These are phyloP conservation scores for Micrasema longulum DNA, from an alignment of 1,140 invertebrate genomes.

Conservation along the genomic window DNA sequence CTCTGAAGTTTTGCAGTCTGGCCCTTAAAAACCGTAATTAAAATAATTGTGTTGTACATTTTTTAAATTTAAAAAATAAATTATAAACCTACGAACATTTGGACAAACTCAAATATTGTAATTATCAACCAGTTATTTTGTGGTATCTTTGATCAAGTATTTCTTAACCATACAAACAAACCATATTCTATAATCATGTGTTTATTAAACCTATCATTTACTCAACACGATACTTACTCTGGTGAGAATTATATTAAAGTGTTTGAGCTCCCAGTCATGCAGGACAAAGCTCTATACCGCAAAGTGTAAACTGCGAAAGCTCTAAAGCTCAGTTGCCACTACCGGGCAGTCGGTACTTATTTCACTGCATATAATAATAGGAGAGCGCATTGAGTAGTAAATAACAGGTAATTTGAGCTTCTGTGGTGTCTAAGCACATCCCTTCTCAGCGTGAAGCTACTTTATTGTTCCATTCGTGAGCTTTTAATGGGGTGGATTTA, in stretches of 20 bases:
- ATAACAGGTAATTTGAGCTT: constrained; percentile 29
- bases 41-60: too few relatives aligned
- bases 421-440: constrained; percentile 15
- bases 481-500: neutral
- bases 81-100: too few relatives aligned
- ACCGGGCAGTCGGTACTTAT: too few relatives aligned
- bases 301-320: neutral
- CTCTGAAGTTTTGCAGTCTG: too few relatives aligned
- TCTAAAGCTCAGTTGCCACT: neutral
- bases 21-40: too few relatives aligned
- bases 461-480: neutral
- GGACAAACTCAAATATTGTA: too few relatives aligned
- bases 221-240: constrained; percentile 3
- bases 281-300: constrained; percentile 16
- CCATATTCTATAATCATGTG: neutral
- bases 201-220: constrained; percentile 20
- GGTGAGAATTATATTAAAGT: neutral
- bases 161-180: too few relatives aligned
- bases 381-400: constrained; percentile 6
- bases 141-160: too few relatives aligned
- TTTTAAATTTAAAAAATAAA: too few relatives aligned
- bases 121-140: too few relatives aligned
- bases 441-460: constrained; percentile 5
- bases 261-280: constrained; percentile 5
- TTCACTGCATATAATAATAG: constrained; percentile 7